A percentile compares a stretch with the other conserved stretches of the same genome.
These are phyloP conservation scores for Drosophila mercatorum DNA, from an alignment of 2,888 invertebrate genomes.

Conservation along the genomic window DNA sequence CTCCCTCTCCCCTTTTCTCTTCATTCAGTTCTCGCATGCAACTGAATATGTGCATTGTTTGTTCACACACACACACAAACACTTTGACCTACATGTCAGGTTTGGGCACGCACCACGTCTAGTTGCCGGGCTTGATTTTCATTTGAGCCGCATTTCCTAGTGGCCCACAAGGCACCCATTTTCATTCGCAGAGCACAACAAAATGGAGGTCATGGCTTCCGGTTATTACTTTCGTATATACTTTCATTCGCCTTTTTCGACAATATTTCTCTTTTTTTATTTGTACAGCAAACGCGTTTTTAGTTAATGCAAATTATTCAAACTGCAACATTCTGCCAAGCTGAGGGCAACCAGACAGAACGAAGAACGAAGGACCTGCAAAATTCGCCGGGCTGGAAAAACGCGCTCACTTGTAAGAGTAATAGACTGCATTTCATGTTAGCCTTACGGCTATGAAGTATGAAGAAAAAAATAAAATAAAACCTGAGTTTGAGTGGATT, in stretches of 20 bases:
- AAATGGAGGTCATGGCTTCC: slow-evolving; percentile 67
- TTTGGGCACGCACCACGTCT: slow-evolving; percentile 46
- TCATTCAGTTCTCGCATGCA: slow-evolving; percentile 35
- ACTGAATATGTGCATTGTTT: slow-evolving; percentile 54
- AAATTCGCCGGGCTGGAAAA: not conserved
- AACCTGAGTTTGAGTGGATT: slow-evolving; percentile 12
- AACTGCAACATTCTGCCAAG: slow-evolving; percentile 38
- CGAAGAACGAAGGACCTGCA: not conserved
- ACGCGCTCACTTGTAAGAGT: slow-evolving; percentile 16
- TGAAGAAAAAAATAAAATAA: not conserved
- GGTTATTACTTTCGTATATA: slow-evolving; percentile 46
- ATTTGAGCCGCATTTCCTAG: slow-evolving; percentile 63
- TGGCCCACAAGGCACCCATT: slow-evolving; percentile 40
- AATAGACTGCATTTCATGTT: slow-evolving; percentile 9
- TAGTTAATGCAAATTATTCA: slow-evolving; percentile 73
- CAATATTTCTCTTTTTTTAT: slow-evolving; percentile 8
- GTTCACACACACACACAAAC: slow-evolving; percentile 33
- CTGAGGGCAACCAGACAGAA: slow-evolving; percentile 15
- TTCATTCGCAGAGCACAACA: slow-evolving; percentile 18
- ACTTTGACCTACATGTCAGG: slow-evolving; percentile 50
- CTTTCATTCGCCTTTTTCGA: slow-evolving; percentile 17
- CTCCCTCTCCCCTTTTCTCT: not conserved
- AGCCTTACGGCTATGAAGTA: slow-evolving; percentile 18
- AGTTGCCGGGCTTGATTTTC: slow-evolving; percentile 62
- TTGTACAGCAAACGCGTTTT: slow-evolving; percentile 35